phyloP scores from a whole-genome alignment of 2,888 invertebrate species.

The Penaeus monodon region DNA sequence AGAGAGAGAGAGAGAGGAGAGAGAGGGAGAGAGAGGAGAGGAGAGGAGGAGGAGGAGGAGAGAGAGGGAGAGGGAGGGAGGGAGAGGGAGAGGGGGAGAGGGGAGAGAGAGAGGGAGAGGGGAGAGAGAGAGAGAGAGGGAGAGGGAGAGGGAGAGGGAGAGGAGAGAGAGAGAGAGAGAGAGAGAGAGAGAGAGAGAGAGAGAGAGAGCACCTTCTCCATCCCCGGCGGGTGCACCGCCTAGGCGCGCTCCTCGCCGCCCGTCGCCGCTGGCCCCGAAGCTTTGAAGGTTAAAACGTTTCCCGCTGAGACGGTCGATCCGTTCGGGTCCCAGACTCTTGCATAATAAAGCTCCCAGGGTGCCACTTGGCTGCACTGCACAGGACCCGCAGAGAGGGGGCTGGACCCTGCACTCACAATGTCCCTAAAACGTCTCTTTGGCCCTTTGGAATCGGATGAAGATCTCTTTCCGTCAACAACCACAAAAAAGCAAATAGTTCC shows the following conservation, averaged over 20 bases:
- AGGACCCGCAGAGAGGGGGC: no score
- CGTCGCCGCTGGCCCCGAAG: no score
- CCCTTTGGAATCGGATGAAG: background rate
- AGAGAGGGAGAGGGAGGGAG: no score
- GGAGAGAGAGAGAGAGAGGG: background rate
- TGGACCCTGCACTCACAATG: no score
- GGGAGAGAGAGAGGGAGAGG: background rate
- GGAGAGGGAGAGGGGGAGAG: background rate
- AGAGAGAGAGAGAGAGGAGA: no score
- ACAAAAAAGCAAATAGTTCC: background rate
- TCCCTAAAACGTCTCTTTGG: no score
- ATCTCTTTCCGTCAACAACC: conserved; percentile 1
- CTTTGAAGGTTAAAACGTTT: no score
- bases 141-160: background rate
- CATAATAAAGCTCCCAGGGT: no score
- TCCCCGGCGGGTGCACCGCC: background rate
- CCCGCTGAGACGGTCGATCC: no score
- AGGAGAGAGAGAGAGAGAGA: background rate
- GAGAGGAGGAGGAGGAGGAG: background rate
- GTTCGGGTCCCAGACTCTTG: no score
- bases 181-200: background rate
- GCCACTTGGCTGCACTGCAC: no score
- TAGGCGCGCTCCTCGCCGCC: no score
- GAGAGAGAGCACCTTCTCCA: background rate
- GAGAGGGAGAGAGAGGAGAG: background rate